Evolutionary conservation across 2,888 invertebrate genomes (phyloP), one percentile per base, ranked within the genome.

Genomic region (Sarcophaga rosellei): DNA sequence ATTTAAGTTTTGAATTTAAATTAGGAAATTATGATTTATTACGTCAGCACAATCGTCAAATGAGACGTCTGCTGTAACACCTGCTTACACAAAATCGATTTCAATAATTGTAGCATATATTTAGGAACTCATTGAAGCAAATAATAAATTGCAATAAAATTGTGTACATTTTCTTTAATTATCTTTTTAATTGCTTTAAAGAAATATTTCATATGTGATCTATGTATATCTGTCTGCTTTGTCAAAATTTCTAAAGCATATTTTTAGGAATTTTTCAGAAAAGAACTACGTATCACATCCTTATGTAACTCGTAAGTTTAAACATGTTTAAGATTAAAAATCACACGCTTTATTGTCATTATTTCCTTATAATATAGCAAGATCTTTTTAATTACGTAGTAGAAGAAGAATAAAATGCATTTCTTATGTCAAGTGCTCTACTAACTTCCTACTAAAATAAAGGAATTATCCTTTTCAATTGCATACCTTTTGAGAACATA

Each of bases 391-490:
- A 82, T 82, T 82, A 82, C n/a, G 82, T 35, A 59, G 72, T 45
- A 82, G 17, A 53, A 77, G 82, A 25, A 59, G 66, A 45, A 82
- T 4, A 15, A 61, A 72, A 76, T 72, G 12, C 57, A 35, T 70
- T 63, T 62, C 66, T 35, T 79, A 10, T n/a, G 23, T 69, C 20
- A 86, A 75, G 57, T 76, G 76, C 78, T 77, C 59, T 73, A 45
- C 45, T 45, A 74, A 81, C 83, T 86, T 83, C 80, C 83, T 83
- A 45, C 23, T 20, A 53, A 57, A 20, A 59, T 57, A 72, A 77
- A 44, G n/a, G 20, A 23, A 0, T 4, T 12, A 74, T 21, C 15
- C 17, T 17, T 53, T 12, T 53, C 12, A 53, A 4, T 53, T 15
- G 53, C 53, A 53, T 53, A 8, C 1, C 53, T 17, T 53, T 53